A percentile compares a stretch with the other conserved stretches of the same genome.
Conservation (phyloP, 2,113 vertebrate genomes). For the Girardinichthys multiradiatus region DNA sequence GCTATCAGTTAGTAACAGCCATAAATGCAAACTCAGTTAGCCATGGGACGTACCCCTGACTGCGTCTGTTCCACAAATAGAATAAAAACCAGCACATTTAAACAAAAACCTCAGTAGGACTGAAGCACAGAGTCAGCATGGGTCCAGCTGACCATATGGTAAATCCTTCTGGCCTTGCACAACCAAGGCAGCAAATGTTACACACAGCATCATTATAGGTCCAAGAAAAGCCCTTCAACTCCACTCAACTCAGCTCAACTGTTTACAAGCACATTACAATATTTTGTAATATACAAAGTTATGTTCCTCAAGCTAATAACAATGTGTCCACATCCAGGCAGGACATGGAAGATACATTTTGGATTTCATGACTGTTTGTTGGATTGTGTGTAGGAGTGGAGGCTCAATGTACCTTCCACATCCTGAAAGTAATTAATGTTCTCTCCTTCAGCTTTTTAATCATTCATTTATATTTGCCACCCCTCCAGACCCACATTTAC, state of each 20-base stretch:
- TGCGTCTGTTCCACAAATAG: slow-evolving; percentile 18
- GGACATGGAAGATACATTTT: slow-evolving; percentile 15
- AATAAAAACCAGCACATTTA: not conserved
- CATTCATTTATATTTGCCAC: slow-evolving; percentile 32
- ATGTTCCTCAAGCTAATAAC: slow-evolving; percentile 13
- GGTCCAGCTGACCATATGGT: slow-evolving; percentile 67
- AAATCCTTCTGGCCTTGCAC: slow-evolving; percentile 64
- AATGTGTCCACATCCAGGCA: not conserved
- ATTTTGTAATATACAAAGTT: slow-evolving; percentile 6
- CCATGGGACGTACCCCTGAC: not conserved
- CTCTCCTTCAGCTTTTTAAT: slow-evolving; percentile 18
- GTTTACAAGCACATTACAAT: not conserved
- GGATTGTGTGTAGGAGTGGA: slow-evolving; percentile 7
- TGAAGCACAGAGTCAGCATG: slow-evolving; percentile 28
- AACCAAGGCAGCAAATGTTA: slow-evolving; percentile 43
- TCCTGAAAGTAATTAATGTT: slow-evolving; percentile 61
- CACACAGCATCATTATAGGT: slow-evolving; percentile 27
- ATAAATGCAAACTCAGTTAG: slow-evolving; percentile 4
- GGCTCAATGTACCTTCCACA: slow-evolving; percentile 28
- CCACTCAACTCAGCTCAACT: slow-evolving; percentile 3
- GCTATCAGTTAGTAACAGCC: not conserved
- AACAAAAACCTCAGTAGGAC: slow-evolving; percentile 10
- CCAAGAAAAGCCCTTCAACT: slow-evolving; percentile 31
- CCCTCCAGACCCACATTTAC: slow-evolving; percentile 7
- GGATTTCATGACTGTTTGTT: slow-evolving; percentile 9